Base-by-base conservation (phyloP, 2,888 invertebrate species). In the Yponomeuta sedellus region DNA sequence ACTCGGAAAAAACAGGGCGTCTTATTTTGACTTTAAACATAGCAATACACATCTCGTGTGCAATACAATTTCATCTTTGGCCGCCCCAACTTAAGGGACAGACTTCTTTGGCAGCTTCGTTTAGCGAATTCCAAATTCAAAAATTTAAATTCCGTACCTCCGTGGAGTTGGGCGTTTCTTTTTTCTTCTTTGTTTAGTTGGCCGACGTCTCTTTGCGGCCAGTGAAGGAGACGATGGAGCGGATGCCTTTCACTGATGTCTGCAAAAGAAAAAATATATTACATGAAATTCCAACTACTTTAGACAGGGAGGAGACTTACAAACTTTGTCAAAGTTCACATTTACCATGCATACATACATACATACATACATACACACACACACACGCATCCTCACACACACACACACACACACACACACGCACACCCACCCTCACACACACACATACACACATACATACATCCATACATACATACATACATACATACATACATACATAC, bases 181-280 rank as follows among this genome's bases (percentile, higher is more conserved):
- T 28, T 11, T 2, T 44, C 10, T 64, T n/a, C 52, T 1, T 3
- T 64, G 34, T n/a, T 65, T 65, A 67, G 61, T 68, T 68, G 22
- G 86, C 83, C 69, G 93, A 81, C 11, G 93, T 92, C 71, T 95
- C 95, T 79, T 94, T 95, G 66, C 95, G 89, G 34, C 92, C 94
- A 16, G 95, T 94, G 86, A 96, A 96, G 52, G 96, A 95, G 34
- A 96, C 96, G 75, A 96, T 96, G 64, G 96, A 96, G 68, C 96
- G 94, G 72, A 96, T 96, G 4, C 96, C 96, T 88, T 96, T 96
- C 67, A 96, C 96, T 63, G 96, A 96, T 64, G 96, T 96, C 96
- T 96, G 93, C 71, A 94, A 93, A 75, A 76, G 73, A 76, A 79
- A 75, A 75, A 65, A 39, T 11, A 64, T 0, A 25, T 25, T 25